A percentile compares a stretch with the other conserved stretches of the same genome.
phyloP scores from a whole-genome alignment of 2,113 vertebrate species.

The Ciconia stormi region DNA sequence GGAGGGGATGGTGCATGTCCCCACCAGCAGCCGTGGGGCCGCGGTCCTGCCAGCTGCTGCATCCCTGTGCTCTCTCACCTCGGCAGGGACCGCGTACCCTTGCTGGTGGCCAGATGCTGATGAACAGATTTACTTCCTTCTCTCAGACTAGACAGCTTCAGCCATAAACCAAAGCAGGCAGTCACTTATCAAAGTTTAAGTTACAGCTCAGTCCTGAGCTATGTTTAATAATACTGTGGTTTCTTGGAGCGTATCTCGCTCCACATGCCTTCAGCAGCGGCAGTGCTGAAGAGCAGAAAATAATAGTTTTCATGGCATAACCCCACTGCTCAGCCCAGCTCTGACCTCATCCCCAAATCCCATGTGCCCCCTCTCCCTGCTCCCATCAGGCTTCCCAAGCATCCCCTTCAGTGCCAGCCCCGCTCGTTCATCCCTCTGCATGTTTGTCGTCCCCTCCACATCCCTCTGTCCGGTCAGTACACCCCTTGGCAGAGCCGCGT shows the following conservation, averaged over 20 bases:
- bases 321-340: not conserved
- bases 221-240: not conserved
- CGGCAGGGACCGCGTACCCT: fast-evolving
- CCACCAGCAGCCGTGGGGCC: not conserved
- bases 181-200: not conserved
- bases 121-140: not conserved
- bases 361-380: not conserved
- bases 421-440: not conserved
- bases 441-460: not conserved
- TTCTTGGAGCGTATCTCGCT: not conserved
- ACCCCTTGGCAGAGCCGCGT: not conserved
- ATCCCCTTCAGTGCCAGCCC: not conserved
- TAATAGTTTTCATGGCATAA: not conserved
- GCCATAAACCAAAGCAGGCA: not conserved
- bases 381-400: not conserved
- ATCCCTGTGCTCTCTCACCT: not conserved
- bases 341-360: not conserved
- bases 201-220: not conserved
- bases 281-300: not conserved
- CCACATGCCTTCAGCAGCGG: not conserved
- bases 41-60: fast-evolving
- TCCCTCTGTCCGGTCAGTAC: fast-evolving
- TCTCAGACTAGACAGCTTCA: not conserved
- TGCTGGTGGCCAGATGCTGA: not conserved
- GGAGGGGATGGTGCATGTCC: not conserved